phyloP scores from a whole-genome alignment of 2,113 vertebrate genomes.

The Cyphomyrus discorhynchus region DNA sequence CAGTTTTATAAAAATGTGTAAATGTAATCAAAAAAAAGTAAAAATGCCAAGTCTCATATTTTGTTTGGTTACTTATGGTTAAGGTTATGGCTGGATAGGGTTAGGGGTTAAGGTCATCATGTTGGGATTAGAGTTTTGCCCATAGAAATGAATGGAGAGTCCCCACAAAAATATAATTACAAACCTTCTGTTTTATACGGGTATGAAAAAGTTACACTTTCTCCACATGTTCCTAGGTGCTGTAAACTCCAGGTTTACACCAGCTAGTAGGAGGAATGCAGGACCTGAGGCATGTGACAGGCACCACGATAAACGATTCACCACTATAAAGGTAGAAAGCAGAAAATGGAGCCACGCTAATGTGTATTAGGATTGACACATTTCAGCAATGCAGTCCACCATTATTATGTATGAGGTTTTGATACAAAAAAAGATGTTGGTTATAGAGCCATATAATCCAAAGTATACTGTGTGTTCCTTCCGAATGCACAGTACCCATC shows the following conservation, averaged over 20 bases:
- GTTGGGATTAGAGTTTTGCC: too few species aligned
- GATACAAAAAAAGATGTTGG: background rate
- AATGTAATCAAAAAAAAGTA: background rate
- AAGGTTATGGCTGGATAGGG: background rate
- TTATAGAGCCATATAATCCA: background rate
- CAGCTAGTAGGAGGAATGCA: background rate
- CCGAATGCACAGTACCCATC: background rate
- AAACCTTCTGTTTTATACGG: background rate
- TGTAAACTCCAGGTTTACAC: background rate
- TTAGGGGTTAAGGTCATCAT: background rate
- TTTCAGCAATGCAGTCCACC: background rate
- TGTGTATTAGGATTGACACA: background rate
- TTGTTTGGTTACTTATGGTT: background rate
- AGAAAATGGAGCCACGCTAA: background rate
- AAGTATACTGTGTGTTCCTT: background rate
- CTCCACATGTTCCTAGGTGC: background rate
- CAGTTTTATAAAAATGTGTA: background rate
- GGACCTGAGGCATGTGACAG: background rate
- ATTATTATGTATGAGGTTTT: background rate
- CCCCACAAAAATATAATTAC: too few species aligned
- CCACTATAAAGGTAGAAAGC: background rate
- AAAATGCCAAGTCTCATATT: background rate
- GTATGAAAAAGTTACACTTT: background rate
- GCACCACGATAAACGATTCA: background rate
- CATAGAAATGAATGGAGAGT: too few species aligned